phyloP scores from a whole-genome alignment of 2,113 vertebrate species.

The Sylvilagus bachmani region DNA sequence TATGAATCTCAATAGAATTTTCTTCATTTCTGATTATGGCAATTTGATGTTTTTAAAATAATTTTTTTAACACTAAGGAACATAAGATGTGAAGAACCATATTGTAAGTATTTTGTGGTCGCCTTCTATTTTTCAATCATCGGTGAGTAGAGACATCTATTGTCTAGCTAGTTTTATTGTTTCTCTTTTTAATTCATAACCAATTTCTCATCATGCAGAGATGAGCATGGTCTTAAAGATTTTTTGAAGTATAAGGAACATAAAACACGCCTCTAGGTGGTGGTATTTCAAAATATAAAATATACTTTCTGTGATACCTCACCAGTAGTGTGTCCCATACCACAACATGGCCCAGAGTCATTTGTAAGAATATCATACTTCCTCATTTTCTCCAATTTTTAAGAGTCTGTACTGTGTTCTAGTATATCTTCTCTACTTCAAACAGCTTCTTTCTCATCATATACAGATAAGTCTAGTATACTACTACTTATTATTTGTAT shows the following conservation, averaged over 20 bases:
- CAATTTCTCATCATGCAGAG: background rate
- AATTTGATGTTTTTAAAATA: background rate
- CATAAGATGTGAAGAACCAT: background rate
- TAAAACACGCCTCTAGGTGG: background rate
- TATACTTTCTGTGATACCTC: background rate
- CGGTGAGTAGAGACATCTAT: slow-evolving; percentile 3
- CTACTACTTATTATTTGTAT: slow-evolving; percentile 37
- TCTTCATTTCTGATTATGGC: slow-evolving; percentile 37
- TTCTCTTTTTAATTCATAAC: slow-evolving; percentile 41
- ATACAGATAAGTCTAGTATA: background rate
- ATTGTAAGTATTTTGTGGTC: background rate
- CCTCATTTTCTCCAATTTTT: slow-evolving; percentile 31
- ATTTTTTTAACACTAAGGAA: slow-evolving; percentile 2
- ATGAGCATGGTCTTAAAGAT: background rate
- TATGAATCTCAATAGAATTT: background rate
- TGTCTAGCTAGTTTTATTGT: background rate
- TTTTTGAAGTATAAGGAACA: background rate
- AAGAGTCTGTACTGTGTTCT: slow-evolving; percentile 14
- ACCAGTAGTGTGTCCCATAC: background rate
- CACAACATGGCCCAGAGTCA: background rate
- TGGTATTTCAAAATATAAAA: slow-evolving; percentile 44
- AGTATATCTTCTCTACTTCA: background rate
- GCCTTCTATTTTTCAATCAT: background rate
- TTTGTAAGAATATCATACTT: slow-evolving; percentile 52
- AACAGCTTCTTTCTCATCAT: slow-evolving; percentile 22